Base-by-base conservation (phyloP, 2,797 vertebrate genomes). In the Rhabdomys pumilio region DNA sequence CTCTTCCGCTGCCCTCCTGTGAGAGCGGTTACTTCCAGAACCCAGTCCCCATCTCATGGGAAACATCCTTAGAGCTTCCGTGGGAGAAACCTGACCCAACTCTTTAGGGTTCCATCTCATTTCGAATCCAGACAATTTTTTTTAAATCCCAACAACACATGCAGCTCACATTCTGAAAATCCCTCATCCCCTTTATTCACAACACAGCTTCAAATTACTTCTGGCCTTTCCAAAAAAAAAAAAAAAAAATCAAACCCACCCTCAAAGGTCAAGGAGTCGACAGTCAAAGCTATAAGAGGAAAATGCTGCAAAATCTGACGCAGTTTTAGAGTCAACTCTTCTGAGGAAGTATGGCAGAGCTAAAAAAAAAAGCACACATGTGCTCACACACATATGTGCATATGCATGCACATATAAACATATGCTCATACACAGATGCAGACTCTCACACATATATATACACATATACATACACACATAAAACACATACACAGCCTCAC, bases 181-280 rank as follows among this genome's bases (percentile, higher is more conserved):
- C 59, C 80, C 53, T 92, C 72, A 77, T 91, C 87, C 38, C 89
- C 22, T 96, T 87, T 95, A 92, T 95, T 95, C 91, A 77, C 83
- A 95, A 77, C 91, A 97, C 29, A 77, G 79, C 80, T 95, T 95
- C 96, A 96, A 89, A 97, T 97, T 91, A 95, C 96, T 95, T 86
- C 90, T 96, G 96, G 91, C 97, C 97, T 98, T 97, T 97, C 91
- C 89, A n/a, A 94, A 95, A 97, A 97, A 95, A 92, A 50, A 86
- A 67, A 59, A 61, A 83, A 63, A 84, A 63, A 87, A 85, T 95
- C 96, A 94, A 96, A 96, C 97, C 92, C 94, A 97, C 94, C 96
- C 92, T 96, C 88, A 96, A 89, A 97, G 94, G 97, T 97, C 97
- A 97, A 94, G 93, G 82, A 95, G 89, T 89, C 24, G 15, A 94